Base-by-base conservation (phyloP, 1,140 invertebrate genomes). In the Calosoma granatense region DNA sequence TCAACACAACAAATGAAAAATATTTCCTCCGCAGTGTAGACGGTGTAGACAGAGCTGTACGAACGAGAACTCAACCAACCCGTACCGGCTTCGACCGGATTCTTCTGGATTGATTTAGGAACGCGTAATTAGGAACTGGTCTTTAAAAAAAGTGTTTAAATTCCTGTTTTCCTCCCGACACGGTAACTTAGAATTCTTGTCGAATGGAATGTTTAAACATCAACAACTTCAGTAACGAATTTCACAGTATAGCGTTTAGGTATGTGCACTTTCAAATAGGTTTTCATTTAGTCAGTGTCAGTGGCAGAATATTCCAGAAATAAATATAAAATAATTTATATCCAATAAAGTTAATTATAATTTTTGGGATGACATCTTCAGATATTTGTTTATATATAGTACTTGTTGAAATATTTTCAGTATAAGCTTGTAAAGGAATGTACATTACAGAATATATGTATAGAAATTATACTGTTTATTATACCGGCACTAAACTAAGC, bases 1-100 rank as follows among this genome's bases (percentile, higher is more conserved):
- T 11, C 6, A 47, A 47, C 15, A 47, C 17, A 47, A 6, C 41
- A 47, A 47, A 47, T 47, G 41, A 30, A 47, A 47, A 47, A 47
- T 47, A 47, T 47, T 47, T 47, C 15, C 17, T n/a, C n/a, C n/a
- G n/a, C n/a, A n/a, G 41, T 36, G 6, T 36, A n/a, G 26, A 36
- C 6, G n/a, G n/a, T 6, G 6, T 36, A 6, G 6, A 36, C 26
- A 36, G 26, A 36, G 6, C 6, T n/a, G n/a, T 9, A 36, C 6
- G n/a, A 36, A 36, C 6, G 26, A 9, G 26, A n/a, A 36, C n/a
- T 36, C 26, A 36, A 36, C n/a, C n/a, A 9, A 9, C 26, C 26
- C n/a, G n/a, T 9, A 36, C 6, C 26, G 26, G 26, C 26, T 36
- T 36, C 26, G 26, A n/a, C n/a, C 6, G n/a, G n/a, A 36, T n/a